phyloP scores from a whole-genome alignment of 2,888 invertebrate species.

The Aromia moschata region DNA sequence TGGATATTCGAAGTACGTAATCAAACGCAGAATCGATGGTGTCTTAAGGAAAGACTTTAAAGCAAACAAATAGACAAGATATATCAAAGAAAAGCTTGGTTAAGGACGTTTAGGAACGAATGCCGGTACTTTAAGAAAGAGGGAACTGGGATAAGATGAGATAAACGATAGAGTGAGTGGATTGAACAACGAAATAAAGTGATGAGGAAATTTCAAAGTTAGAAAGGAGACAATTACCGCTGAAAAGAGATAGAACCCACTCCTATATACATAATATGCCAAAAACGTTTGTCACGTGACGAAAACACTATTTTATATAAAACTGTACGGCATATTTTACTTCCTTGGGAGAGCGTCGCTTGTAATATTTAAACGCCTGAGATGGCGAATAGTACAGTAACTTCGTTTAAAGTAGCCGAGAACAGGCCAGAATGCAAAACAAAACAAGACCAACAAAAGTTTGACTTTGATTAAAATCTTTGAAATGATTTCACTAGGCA shows the following conservation, averaged over 20 bases:
- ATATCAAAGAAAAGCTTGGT: constrained; percentile 59
- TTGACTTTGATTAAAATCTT: too few species aligned
- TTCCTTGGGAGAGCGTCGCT: background rate
- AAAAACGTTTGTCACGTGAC: constrained; percentile 40
- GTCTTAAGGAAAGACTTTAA: constrained; percentile 50
- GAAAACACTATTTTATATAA: constrained; percentile 22
- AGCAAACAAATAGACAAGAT: constrained; percentile 58
- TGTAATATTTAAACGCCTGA: background rate
- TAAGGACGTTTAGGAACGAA: constrained; percentile 57
- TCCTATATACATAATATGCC: constrained; percentile 35
- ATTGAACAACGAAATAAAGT: constrained; percentile 60
- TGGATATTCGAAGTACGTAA: constrained; percentile 43
- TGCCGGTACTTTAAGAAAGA: constrained; percentile 56
- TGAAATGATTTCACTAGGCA: too few species aligned
- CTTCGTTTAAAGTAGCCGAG: too few species aligned
- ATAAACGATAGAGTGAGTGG: constrained; percentile 60
- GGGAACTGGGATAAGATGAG: constrained; percentile 58
- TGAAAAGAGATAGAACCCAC: constrained; percentile 51
- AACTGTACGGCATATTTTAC: background rate
- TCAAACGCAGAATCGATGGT: constrained; percentile 52
- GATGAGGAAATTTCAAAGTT: constrained; percentile 60
- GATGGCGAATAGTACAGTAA: background rate
- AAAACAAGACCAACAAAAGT: too few species aligned
- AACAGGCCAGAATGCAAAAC: too few species aligned
- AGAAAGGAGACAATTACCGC: constrained; percentile 56